Evolutionary conservation across 1,140 invertebrate species (phyloP).

Genomic region (Copidosoma floridanum): DNA sequence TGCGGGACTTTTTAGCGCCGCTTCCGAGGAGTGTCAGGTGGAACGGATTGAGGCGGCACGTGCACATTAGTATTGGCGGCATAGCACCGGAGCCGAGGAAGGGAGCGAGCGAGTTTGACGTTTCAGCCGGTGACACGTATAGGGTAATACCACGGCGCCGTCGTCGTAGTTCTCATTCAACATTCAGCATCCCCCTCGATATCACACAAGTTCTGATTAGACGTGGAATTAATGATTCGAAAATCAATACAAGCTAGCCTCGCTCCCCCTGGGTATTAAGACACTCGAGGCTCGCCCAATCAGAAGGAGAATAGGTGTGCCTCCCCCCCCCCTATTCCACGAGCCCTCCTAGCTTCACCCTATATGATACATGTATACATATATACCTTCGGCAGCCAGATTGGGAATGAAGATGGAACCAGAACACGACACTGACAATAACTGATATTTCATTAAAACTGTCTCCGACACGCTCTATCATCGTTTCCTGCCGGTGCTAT

Average conservation of each 20-base stretch:
- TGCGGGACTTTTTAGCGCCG: neutral
- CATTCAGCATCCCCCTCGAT: conserved; percentile 34
- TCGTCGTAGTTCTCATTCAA: conserved; percentile 32
- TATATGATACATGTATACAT: neutral
- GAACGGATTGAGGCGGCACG: conserved; percentile 29
- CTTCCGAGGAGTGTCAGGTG: conserved; percentile 20
- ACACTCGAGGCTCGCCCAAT: conserved; percentile 33
- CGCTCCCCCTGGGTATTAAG: conserved; percentile 45
- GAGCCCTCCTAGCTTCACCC: neutral
- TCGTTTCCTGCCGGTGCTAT: conserved; percentile 2
- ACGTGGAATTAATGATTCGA: conserved; percentile 58
- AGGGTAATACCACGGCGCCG: conserved; percentile 21
- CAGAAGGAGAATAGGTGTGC: conserved; percentile 21
- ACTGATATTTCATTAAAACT: conserved; percentile 30
- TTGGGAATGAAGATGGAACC: conserved; percentile 18
- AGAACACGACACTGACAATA: conserved; percentile 19
- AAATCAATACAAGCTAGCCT: conserved; percentile 52
- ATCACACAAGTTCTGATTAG: conserved; percentile 55
- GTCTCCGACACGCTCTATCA: conserved; percentile 19
- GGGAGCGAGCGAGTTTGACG: conserved; percentile 39
- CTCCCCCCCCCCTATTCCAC: neutral
- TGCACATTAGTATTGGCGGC: conserved; percentile 38
- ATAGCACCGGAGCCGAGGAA: conserved; percentile 27
- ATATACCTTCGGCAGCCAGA: neutral
- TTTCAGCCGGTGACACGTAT: conserved; percentile 43